phyloP scores from a whole-genome alignment of 1,140 invertebrate species.

The Nomia melanderi region DNA sequence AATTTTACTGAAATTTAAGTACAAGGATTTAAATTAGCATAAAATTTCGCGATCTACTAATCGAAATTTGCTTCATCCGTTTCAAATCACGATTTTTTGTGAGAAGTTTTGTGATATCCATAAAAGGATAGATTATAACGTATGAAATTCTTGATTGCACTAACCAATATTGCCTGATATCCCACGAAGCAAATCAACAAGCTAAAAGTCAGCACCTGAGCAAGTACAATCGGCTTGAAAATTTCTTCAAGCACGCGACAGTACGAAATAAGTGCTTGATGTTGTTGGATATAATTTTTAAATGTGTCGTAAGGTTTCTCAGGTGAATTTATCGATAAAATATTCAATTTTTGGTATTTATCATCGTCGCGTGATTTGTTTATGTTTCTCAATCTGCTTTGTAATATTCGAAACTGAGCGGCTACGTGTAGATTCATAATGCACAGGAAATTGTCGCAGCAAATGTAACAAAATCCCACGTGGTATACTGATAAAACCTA shows the following conservation, averaged over 20 bases:
- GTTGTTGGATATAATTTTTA: slow-evolving; percentile 21
- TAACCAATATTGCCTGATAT: slow-evolving; percentile 52
- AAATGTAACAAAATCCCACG: slow-evolving; percentile 50
- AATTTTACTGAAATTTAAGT: no score
- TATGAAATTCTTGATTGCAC: neutral
- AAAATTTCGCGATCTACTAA: no score
- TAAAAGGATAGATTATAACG: no score
- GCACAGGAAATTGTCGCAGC: slow-evolving; percentile 59
- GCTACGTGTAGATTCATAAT: slow-evolving; percentile 52
- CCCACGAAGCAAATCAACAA: slow-evolving; percentile 41
- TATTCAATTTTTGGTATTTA: neutral
- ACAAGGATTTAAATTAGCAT: no score
- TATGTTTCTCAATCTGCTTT: slow-evolving; percentile 30
- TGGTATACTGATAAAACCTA: slow-evolving; percentile 45
- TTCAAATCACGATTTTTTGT: no score
- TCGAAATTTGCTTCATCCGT: no score
- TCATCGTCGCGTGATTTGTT: no score
- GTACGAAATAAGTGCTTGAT: slow-evolving; percentile 48
- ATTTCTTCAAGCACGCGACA: slow-evolving; percentile 34
- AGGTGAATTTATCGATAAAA: neutral
- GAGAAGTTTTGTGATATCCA: no score
- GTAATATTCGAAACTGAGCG: slow-evolving; percentile 60
- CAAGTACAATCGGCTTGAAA: slow-evolving; percentile 32
- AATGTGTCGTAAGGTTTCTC: slow-evolving; percentile 15
- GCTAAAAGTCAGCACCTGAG: slow-evolving; percentile 38